phyloP scores from a whole-genome alignment of 1,140 invertebrate species.

The Drosophila teissieri region DNA sequence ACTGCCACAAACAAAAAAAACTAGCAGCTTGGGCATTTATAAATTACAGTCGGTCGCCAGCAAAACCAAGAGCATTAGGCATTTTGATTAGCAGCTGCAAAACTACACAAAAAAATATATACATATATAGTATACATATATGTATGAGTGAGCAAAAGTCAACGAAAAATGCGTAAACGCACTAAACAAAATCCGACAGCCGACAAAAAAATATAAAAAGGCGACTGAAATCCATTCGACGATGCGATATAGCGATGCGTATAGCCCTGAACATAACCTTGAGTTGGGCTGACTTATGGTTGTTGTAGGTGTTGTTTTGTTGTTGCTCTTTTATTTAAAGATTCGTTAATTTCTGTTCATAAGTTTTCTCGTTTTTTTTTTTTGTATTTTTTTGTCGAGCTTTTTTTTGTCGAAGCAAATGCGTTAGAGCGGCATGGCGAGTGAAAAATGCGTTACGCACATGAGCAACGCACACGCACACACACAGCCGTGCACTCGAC shows the following conservation, averaged over 20 bases:
- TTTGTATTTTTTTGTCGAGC: slow-evolving; percentile 1
- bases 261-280: slow-evolving; percentile 84
- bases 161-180: slow-evolving; percentile 70
- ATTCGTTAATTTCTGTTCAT: slow-evolving; percentile 77
- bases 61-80: slow-evolving; percentile 55
- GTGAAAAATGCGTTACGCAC: slow-evolving; percentile 76
- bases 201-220: slow-evolving; percentile 17
- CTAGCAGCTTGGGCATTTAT: slow-evolving; percentile 65
- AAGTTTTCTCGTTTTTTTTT: slow-evolving; percentile 23
- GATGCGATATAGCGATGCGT: slow-evolving; percentile 67
- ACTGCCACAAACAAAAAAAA: slow-evolving; percentile 15
- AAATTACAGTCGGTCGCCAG: slow-evolving; percentile 61
- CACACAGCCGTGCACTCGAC: slow-evolving; percentile 18
- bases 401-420: slow-evolving; percentile 59
- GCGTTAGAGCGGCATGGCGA: slow-evolving; percentile 62
- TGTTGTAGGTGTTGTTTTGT: slow-evolving; percentile 28
- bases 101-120: slow-evolving; percentile 41
- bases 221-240: slow-evolving; percentile 68
- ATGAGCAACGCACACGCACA: slow-evolving; percentile 40
- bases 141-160: slow-evolving; percentile 12
- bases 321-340: slow-evolving; percentile 74
- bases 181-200: slow-evolving; percentile 57
- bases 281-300: slow-evolving; percentile 51
- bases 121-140: not conserved
- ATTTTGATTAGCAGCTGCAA: slow-evolving; percentile 82